Evolutionary conservation across 2,888 invertebrate genomes (phyloP).

Genomic region (Asteroscopus sphinx): DNA sequence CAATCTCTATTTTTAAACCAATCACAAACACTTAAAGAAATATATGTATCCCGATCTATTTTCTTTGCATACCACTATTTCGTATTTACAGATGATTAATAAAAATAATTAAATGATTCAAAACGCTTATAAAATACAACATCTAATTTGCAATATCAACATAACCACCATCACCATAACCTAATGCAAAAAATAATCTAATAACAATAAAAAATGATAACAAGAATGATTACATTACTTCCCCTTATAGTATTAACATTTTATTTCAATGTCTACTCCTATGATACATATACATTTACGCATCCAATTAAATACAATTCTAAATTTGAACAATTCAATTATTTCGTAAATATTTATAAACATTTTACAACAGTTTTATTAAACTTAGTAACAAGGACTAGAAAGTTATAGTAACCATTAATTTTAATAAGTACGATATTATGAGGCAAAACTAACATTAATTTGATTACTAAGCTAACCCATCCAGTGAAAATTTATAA

Average conservation of each 20-base stretch:
- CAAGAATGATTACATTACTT: constrained; percentile 78
- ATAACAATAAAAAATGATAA: constrained; percentile 30
- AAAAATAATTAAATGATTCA: constrained; percentile 6
- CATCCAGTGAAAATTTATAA: constrained; percentile 54
- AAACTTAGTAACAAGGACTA: constrained; percentile 79
- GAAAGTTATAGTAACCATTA: constrained; percentile 52
- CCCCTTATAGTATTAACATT: constrained; percentile 76
- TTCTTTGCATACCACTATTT: constrained; percentile 8
- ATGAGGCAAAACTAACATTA: constrained; percentile 46
- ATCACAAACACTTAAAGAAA: constrained; percentile 2
- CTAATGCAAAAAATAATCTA: constrained; percentile 2
- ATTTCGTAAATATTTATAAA: constrained; percentile 83
- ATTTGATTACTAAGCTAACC: constrained; percentile 50
- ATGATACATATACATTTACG: constrained; percentile 73
- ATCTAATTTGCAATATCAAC: constrained; percentile 16
- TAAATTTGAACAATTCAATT: constrained; percentile 75
- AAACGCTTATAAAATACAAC: constrained; percentile 1
- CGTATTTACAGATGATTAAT: constrained; percentile 34
- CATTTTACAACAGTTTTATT: constrained; percentile 84
- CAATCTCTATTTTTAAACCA: constrained; percentile 4
- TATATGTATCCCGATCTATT: constrained; percentile 1
- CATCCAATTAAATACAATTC: constrained; percentile 72
- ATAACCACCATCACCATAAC: no score
- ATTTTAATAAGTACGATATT: constrained; percentile 49
- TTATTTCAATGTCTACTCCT: constrained; percentile 69